These are phyloP conservation scores for Struthidea cinerea DNA, from an alignment of 2,113 vertebrate genomes.

Conservation along the genomic window DNA sequence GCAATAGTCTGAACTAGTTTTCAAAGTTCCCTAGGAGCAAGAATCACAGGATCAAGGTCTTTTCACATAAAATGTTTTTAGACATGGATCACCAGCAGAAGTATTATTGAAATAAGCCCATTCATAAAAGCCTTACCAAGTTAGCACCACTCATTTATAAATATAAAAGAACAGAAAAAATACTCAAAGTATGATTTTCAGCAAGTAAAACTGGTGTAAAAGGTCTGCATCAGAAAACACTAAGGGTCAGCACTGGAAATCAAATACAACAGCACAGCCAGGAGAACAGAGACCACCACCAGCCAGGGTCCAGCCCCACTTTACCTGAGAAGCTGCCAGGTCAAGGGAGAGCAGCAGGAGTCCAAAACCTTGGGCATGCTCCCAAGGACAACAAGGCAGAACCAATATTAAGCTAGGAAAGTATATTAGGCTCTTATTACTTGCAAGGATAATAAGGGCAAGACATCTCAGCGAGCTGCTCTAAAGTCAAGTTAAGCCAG, in stretches of 20 bases:
- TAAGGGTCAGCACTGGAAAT: not conserved
- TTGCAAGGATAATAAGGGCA: accelerated
- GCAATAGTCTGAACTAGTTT: not conserved
- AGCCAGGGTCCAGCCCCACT: not conserved
- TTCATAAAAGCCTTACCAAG: not conserved
- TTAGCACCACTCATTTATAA: not conserved
- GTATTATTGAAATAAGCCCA: not conserved
- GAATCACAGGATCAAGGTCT: not conserved
- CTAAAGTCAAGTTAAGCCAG: accelerated
- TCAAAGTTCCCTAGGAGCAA: not conserved
- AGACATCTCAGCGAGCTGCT: accelerated
- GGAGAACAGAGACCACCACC: not conserved
- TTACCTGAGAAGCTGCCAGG: not conserved
- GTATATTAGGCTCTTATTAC: accelerated
- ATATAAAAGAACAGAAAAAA: accelerated
- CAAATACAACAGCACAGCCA: not conserved
- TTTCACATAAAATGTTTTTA: not conserved
- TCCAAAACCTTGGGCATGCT: accelerated
- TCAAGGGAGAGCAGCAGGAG: accelerated
- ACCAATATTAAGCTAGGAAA: accelerated
- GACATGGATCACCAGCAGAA: not conserved
- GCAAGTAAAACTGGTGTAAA: not conserved
- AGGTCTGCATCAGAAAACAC: not conserved
- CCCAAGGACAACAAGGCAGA: accelerated
- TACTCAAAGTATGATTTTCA: not conserved